A percentile compares a stretch with the other conserved stretches of the same genome.
phyloP scores from a whole-genome alignment of 2,113 vertebrate genomes.

The Rhineura floridana region DNA sequence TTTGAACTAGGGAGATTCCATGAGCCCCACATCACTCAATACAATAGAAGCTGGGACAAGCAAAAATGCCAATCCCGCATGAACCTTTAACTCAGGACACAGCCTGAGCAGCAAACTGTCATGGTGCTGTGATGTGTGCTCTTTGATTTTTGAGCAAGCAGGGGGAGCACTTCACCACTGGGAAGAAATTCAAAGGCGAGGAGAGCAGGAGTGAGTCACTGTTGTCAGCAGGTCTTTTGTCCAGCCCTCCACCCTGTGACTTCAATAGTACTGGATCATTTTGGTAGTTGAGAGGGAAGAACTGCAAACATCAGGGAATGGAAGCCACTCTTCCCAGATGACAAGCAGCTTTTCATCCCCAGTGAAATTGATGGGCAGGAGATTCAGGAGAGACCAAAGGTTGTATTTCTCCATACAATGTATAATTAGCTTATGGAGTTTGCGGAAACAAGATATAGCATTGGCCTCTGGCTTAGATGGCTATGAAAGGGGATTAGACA shows the following conservation, averaged over 20 bases:
- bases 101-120: neutral
- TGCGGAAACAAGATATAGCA: too few relatives aligned
- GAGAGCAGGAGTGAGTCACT: neutral
- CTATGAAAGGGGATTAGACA: neutral
- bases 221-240: neutral
- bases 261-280: neutral
- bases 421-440: neutral
- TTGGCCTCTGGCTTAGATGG: neutral
- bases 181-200: neutral
- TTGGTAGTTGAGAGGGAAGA: neutral
- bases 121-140: neutral
- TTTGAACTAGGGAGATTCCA: neutral
- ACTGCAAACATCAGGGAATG: neutral
- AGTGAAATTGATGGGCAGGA: neutral
- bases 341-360: neutral
- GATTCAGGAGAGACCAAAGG: neutral
- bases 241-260: neutral
- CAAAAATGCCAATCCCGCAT: neutral
- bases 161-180: neutral
- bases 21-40: neutral
- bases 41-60: neutral
- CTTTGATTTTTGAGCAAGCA: neutral
- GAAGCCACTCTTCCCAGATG: neutral
- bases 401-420: neutral
- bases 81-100: too few relatives aligned